These are phyloP conservation scores for Augiades crinisus DNA, from an alignment of 2,888 invertebrate genomes.

Conservation along the genomic window DNA sequence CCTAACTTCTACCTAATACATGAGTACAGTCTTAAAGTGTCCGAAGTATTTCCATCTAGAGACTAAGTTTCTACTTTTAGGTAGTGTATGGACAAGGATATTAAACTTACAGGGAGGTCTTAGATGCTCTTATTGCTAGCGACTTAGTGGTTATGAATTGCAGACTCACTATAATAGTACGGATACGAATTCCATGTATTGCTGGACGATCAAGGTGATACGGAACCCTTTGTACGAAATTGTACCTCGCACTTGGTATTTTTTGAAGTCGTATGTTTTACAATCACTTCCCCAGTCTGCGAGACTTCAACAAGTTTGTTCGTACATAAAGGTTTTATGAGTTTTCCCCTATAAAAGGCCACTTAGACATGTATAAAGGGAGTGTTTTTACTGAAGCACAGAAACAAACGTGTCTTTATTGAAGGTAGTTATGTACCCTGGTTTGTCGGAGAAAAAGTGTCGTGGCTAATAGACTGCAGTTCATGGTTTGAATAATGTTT, in stretches of 20 bases:
- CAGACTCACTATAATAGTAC: too few species aligned
- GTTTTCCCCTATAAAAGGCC: conserved; percentile 13
- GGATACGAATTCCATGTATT: too few species aligned
- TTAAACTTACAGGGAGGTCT: conserved; percentile 38
- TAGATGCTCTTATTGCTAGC: too few species aligned
- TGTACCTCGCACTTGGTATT: neutral
- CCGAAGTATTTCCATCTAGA: conserved; percentile 22
- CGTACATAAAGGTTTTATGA: conserved; percentile 12
- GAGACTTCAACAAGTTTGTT: conserved; percentile 8
- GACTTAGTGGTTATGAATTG: too few species aligned
- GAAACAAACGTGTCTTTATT: conserved; percentile 14
- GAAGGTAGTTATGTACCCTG: neutral
- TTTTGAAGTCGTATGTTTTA: too few species aligned
- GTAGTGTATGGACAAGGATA: conserved; percentile 46
- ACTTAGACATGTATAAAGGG: conserved; percentile 17
- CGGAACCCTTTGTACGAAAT: too few species aligned
- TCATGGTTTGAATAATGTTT: too few species aligned
- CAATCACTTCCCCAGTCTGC: conserved; percentile 1
- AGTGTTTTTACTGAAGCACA: conserved; percentile 4
- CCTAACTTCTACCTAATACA: neutral
- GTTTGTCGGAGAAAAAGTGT: neutral
- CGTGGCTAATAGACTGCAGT: too few species aligned
- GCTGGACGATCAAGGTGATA: too few species aligned
- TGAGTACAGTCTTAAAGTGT: neutral
- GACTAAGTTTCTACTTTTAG: conserved; percentile 33